These are phyloP conservation scores for Echinarachnius parma DNA, from an alignment of 53 echinoderm and acorn worm species.

Conservation along the genomic window DNA sequence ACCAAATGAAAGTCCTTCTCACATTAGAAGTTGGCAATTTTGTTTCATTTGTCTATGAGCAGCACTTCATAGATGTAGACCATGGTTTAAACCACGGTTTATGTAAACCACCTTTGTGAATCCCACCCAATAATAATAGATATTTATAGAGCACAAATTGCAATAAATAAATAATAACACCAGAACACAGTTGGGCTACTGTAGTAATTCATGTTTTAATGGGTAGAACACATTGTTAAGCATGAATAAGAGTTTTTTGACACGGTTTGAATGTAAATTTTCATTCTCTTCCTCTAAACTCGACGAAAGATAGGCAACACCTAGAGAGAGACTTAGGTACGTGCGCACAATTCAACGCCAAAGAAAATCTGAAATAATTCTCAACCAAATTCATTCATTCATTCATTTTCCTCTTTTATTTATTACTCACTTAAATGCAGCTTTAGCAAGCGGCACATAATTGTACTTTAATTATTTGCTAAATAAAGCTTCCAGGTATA, in stretches of 20 bases:
- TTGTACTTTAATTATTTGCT: slow-evolving; percentile 1
- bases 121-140: no score
- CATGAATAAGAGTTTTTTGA: slow-evolving; percentile 38
- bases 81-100: no score
- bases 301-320: slow-evolving; percentile 4
- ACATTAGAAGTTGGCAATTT: no score
- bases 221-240: slow-evolving; percentile 47
- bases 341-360: not conserved
- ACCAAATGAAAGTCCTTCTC: no score
- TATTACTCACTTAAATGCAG: slow-evolving; percentile 1
- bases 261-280: slow-evolving; percentile 13
- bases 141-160: no score
- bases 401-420: not conserved
- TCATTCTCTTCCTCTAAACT: not conserved
- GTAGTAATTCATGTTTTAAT: slow-evolving; percentile 49
- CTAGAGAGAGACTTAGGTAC: not conserved
- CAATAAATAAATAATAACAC: no score
- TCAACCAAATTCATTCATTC: slow-evolving; percentile 8
- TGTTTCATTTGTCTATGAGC: no score
- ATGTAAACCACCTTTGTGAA: no score
- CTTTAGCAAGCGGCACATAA: slow-evolving; percentile 11
- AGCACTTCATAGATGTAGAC: no score
- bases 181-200: no score
- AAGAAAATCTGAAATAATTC: slow-evolving; percentile 2
- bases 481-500: slow-evolving; percentile 47